A percentile compares a stretch with the other conserved stretches of the same genome.
Evolutionary conservation across 2,113 vertebrate genomes (phyloP).

Genomic region (Xiphophorus couchianus): DNA sequence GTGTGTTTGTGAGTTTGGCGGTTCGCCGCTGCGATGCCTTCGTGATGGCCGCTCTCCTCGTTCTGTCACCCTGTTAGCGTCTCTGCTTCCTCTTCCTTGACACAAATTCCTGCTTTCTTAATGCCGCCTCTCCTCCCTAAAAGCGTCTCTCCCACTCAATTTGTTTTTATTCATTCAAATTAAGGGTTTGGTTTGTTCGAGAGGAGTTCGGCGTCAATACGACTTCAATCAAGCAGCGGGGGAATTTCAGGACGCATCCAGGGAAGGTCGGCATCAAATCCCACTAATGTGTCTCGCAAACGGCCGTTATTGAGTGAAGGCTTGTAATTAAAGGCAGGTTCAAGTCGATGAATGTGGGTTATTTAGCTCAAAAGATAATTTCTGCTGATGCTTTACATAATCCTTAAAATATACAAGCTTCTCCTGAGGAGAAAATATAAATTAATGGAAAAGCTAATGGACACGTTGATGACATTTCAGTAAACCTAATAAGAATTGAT

Average conservation of each 20-base stretch:
- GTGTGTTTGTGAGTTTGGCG: background rate
- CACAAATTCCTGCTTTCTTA: conserved; percentile 34
- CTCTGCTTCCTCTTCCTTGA: conserved; percentile 4
- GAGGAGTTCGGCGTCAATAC: conserved; percentile 54
- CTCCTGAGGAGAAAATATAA: conserved; percentile 58
- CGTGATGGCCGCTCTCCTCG: conserved; percentile 5
- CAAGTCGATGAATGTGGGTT: conserved; percentile 69
- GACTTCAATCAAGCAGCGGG: conserved; percentile 49
- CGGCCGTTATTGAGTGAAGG: conserved; percentile 65
- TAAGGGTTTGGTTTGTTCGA: conserved; percentile 47
- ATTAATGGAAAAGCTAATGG: conserved; percentile 71
- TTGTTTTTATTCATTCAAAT: conserved; percentile 58
- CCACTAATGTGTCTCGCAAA: conserved; percentile 52
- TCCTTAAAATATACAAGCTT: conserved; percentile 70
- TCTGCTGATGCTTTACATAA: conserved; percentile 74
- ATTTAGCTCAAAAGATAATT: conserved; percentile 75
- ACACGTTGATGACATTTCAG: conserved; percentile 72
- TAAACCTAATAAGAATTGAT: conserved; percentile 77
- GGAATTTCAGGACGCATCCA: conserved; percentile 40
- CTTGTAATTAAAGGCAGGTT: conserved; percentile 75
- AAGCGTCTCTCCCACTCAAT: conserved; percentile 46
- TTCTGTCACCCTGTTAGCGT: conserved; percentile 7
- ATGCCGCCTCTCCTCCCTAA: conserved; percentile 32
- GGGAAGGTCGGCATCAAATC: conserved; percentile 57
- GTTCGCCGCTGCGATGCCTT: background rate